Percentiles rank a stretch among this genome's conserved stretches.
Conservation (phyloP, 2,888 invertebrate genomes). For the Malthinus flaveolus region DNA sequence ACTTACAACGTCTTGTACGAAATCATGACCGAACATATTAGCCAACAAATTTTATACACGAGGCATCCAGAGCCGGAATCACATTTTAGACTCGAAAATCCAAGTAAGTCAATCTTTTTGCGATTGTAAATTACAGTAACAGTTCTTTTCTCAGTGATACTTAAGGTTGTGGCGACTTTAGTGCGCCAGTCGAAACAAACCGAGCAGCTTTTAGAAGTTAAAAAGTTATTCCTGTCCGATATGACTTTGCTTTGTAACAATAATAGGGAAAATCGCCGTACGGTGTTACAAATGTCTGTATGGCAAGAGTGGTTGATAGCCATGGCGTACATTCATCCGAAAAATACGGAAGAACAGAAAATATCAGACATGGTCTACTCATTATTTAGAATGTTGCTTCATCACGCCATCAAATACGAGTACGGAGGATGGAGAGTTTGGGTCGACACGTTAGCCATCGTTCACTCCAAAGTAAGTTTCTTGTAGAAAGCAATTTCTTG, state of each 20-base stretch:
- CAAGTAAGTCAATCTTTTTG: conserved; percentile 69
- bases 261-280: conserved; percentile 94
- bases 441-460: conserved; percentile 99
- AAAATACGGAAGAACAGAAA: conserved; percentile 92
- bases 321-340: conserved; percentile 97
- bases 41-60: conserved; percentile 90
- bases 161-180: conserved; percentile 97
- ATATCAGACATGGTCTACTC: conserved; percentile 98
- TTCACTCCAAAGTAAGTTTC: conserved; percentile 90
- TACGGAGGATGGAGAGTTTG: conserved; percentile 99
- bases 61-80: conserved; percentile 95
- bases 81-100: conserved; percentile 93
- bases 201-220: conserved; percentile 88
- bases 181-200: conserved; percentile 96
- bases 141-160: conserved; percentile 74
- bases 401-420: conserved; percentile 98
- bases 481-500: background rate
- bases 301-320: conserved; percentile 99
- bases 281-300: conserved; percentile 99
- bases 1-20: conserved; percentile 99
- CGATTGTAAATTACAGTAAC: no score
- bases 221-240: conserved; percentile 95
- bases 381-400: conserved; percentile 93
- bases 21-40: conserved; percentile 96
- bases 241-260: conserved; percentile 98